Evolutionary conservation across 2,113 vertebrate species (phyloP).

Genomic region (Lathamus discolor): DNA sequence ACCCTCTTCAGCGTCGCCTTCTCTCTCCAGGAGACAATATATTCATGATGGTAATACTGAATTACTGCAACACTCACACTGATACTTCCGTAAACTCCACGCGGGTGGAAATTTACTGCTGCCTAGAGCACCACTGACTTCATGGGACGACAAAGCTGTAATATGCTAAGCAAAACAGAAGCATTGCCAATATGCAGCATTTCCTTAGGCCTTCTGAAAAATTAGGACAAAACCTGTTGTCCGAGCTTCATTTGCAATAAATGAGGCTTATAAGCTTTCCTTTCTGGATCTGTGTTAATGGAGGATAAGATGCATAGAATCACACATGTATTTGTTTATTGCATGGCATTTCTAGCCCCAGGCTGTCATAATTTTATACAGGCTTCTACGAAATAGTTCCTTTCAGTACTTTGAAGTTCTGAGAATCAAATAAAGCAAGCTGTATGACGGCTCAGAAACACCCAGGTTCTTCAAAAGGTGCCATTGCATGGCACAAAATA

Average conservation of each 20-base stretch:
- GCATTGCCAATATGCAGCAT: not conserved
- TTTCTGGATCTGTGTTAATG: not conserved
- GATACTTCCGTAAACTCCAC: not conserved
- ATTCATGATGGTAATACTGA: not conserved
- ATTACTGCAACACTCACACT: not conserved
- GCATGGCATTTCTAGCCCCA: not conserved
- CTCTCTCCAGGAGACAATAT: not conserved
- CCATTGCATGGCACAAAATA: not conserved
- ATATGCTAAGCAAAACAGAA: not conserved
- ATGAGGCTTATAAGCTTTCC: not conserved
- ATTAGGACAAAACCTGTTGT: not conserved
- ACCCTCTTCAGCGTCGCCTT: not conserved
- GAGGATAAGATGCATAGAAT: not conserved
- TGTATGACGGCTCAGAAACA: not conserved
- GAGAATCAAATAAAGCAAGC: not conserved
- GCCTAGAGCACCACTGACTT: not conserved
- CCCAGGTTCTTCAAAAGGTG: not conserved
- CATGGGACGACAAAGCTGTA: not conserved
- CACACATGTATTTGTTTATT: not conserved
- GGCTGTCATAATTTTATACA: not conserved
- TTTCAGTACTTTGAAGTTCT: not conserved
- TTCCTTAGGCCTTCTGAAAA: constrained; percentile 7
- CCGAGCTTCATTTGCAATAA: not conserved
- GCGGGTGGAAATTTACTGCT: not conserved
- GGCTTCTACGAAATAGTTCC: not conserved